Evolutionary conservation across 2,888 invertebrate genomes (phyloP), one percentile per base, ranked within the genome.

Genomic region (Nomada ruficornis): DNA sequence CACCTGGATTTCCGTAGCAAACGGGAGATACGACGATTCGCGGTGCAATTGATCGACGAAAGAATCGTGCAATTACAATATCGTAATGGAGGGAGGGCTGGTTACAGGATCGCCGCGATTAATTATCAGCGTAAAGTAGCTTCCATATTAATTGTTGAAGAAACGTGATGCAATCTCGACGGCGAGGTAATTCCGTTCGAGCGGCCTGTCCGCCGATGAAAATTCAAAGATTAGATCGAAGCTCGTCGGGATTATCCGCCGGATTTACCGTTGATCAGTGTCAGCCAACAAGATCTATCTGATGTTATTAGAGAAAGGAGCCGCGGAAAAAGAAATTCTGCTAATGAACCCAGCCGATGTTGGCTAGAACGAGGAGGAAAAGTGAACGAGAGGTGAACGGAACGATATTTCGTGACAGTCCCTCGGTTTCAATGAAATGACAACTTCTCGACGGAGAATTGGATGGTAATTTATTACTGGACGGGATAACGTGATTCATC

Each of bases 201-300:
- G 63, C 1, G 23, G 23, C 3, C 29, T 44, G 59, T 60, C 52
- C 69, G 64, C 4, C 29, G 44, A 29, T 15, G 76, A 76, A 69
- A 69, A 57, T 59, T 44, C 55, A n/a, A 15, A 52, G 78, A 80
- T 80, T 71, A 80, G 68, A 72, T 80, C 77, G 72, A 68, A 68
- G 23, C 72, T 67, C 68, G 20, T 72, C 52, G 20, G 26, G 64
- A 79, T 74, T 79, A 79, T 68, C 63, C 20, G 50, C 20, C 42
- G 26, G 77, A 67, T 80, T 78, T 77, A 80, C 80, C 80, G 80
- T 78, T 80, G 78, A 78, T 73, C 80, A 77, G 52, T 72, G 72
- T 59, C 80, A 52, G 71, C 55, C 23, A 10, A 54, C n/a, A 42
- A 64, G 65, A 65, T 29, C 15, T 20, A 59, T 64, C 57, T 59